Evolutionary conservation across 2,113 vertebrate genomes (phyloP).

Genomic region (Hippocampus abdominalis): DNA sequence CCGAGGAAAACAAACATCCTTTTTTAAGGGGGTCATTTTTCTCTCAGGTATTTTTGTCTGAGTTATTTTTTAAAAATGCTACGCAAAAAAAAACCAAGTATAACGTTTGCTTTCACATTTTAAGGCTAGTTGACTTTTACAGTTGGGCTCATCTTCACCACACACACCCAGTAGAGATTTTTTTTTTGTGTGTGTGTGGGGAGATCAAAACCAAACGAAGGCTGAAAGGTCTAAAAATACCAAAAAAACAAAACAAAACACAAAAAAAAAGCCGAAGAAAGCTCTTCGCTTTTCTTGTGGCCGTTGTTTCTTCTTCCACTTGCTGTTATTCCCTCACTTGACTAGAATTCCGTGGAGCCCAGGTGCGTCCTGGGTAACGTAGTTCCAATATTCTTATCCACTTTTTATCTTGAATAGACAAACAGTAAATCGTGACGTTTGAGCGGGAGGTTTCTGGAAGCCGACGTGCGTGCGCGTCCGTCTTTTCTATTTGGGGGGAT

Average conservation of each 20-base stretch:
- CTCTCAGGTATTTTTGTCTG: constrained; percentile 73
- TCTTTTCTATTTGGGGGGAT: constrained; percentile 4
- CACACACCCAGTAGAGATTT: not conserved
- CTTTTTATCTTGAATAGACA: not conserved
- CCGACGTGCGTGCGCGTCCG: constrained; percentile 3
- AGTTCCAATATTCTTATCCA: not conserved
- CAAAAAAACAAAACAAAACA: not conserved
- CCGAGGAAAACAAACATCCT: constrained; percentile 55
- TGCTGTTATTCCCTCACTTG: not conserved
- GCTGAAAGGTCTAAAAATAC: not conserved
- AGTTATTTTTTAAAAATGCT: constrained; percentile 38
- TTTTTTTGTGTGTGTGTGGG: not conserved
- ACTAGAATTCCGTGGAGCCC: not conserved
- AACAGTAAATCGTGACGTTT: not conserved
- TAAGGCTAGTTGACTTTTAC: constrained; percentile 21
- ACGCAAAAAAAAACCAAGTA: constrained; percentile 31
- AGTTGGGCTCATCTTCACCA: not conserved
- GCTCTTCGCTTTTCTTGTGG: not conserved
- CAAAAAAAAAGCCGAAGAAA: not conserved
- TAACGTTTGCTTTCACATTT: constrained; percentile 37
- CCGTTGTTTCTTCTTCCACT: not conserved
- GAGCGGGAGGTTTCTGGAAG: not conserved
- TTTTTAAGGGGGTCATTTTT: constrained; percentile 55
- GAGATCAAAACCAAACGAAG: not conserved
- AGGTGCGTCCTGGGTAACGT: not conserved